Evolutionary conservation across 2,888 invertebrate species (phyloP), one percentile per base, ranked within the genome.

Genomic region (Rhabditoides inermis): DNA sequence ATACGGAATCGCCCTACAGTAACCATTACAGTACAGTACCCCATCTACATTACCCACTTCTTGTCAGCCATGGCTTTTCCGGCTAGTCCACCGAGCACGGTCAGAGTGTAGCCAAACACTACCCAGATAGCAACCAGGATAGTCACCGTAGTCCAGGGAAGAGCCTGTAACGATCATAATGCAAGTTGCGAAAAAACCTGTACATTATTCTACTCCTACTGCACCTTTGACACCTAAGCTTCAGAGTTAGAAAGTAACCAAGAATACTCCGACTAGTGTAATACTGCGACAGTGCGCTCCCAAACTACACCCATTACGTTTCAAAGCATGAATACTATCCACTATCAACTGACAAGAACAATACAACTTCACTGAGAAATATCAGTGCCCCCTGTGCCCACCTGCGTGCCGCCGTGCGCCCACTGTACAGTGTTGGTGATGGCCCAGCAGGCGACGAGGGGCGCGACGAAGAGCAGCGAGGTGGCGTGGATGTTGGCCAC

Each of bases 401-500:
- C 58, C 53, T 56, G 53, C 7, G 81, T 81, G 5, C 80, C 80
- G 37, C 78, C 77, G 58, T 81, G 80, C 0, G 73, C 77, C 81
- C 81, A 81, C 22, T 80, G 80, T 15, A 81, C 77, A 5, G 79
- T 75, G 67, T 81, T 81, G 49, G 79, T 77, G 22, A 81, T 57
- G 25, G 78, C 76, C 81, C 81, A 81, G 12, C 80, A 77, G 32
- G 80, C 48, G 67, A 80, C 79, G 65, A 81, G 79, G 15, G 81
- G 81, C 39, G 77, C 79, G 23, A 79, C 77, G 75, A 81, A 81
- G 6, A 81, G 70, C 45, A 78, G 76, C 2, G 80, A 80, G 2
- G 81, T 81, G 2, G 81, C 69, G 65, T 81, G 81, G 53, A 81
- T 79, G 63, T 80, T 81, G 74, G 78, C 77, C 18, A 81, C 79